Percentiles rank a stretch among this genome's conserved stretches.
phyloP scores from a whole-genome alignment of 2,797 vertebrate species.

The Selene dorsalis region DNA sequence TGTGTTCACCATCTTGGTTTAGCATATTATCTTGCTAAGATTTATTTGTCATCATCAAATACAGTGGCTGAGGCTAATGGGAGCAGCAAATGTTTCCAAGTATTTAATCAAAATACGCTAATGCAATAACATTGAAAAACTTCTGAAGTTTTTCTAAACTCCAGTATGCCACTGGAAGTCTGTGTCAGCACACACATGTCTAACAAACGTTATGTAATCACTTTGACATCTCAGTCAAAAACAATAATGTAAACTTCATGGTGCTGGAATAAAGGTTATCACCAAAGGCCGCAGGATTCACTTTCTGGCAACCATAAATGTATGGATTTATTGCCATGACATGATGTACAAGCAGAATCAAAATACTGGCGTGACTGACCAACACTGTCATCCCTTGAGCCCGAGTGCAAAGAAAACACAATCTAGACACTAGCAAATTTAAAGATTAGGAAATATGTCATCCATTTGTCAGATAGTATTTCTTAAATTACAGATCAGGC shows the following conservation, averaged over 20 bases:
- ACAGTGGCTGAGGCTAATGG: background rate
- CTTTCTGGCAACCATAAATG: background rate
- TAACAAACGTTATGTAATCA: background rate
- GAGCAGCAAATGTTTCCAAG: background rate
- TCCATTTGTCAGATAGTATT: background rate
- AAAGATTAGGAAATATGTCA: background rate
- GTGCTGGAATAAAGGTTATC: background rate
- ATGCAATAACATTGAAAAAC: background rate
- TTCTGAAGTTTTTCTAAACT: background rate
- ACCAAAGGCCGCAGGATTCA: background rate
- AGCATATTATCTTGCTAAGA: background rate
- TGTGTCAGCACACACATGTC: too few relatives aligned
- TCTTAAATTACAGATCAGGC: background rate
- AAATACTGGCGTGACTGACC: background rate
- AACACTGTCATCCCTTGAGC: background rate
- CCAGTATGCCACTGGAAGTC: too few relatives aligned
- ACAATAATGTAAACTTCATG: background rate
- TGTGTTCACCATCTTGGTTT: background rate
- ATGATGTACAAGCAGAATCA: background rate
- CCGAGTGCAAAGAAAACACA: too few relatives aligned
- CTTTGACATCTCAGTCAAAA: background rate
- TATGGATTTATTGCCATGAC: background rate
- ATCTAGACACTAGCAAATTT: background rate
- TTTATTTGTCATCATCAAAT: background rate
- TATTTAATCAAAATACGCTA: background rate